phyloP scores from a whole-genome alignment of 2,888 invertebrate genomes.

The Diadegma fenestrale region DNA sequence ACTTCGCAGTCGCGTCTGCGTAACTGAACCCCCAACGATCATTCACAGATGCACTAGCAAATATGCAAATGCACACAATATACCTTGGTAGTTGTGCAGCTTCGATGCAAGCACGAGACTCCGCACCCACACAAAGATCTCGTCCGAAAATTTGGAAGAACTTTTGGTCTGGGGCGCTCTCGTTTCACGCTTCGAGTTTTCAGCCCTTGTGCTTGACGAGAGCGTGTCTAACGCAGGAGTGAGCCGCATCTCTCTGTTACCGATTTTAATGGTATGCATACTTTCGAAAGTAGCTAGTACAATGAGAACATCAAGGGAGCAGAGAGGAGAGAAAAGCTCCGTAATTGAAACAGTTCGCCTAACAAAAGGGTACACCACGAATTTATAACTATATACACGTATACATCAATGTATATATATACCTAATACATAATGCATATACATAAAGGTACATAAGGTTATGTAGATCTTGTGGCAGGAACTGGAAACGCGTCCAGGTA shows the following conservation, averaged over 20 bases:
- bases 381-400: conserved; percentile 9
- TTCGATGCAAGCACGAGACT: neutral
- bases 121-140: neutral
- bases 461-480: conserved; percentile 36
- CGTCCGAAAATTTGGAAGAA: conserved; percentile 48
- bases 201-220: conserved; percentile 5
- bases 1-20: neutral
- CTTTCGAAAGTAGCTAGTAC: conserved; percentile 55
- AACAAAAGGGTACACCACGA: conserved; percentile 60
- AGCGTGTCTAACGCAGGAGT: conserved; percentile 27
- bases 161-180: conserved; percentile 40
- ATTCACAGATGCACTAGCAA: conserved; percentile 7
- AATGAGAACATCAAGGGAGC: conserved; percentile 36
- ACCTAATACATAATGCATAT: neutral
- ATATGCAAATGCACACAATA: neutral
- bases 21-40: neutral
- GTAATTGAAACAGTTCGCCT: conserved; percentile 65
- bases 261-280: conserved; percentile 68
- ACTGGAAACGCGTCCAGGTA: conserved; percentile 40
- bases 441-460: conserved; percentile 1
- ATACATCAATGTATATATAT: neutral
- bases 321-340: conserved; percentile 33
- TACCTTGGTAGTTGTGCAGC: neutral
- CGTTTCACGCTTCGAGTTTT: conserved; percentile 45
- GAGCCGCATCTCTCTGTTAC: conserved; percentile 49